Evolutionary conservation across 2,888 invertebrate species (phyloP).

Genomic region (Leptinotarsa rubiginosa): DNA sequence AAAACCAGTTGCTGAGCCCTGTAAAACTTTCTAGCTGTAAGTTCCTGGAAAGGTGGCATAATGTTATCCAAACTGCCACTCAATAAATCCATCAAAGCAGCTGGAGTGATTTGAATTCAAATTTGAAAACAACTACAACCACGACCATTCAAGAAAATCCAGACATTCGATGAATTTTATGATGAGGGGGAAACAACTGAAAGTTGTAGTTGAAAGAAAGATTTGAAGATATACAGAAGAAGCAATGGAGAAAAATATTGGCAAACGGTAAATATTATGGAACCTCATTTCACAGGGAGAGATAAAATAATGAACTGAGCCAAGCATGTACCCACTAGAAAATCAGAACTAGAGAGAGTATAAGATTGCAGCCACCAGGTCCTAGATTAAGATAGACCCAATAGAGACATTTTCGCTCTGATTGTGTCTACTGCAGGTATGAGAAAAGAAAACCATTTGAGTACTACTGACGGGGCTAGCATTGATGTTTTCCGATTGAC

Average conservation of each 20-base stretch:
- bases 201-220: neutral
- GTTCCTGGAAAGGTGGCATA: too few relatives aligned
- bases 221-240: neutral
- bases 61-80: too few relatives aligned
- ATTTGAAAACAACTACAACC: too few relatives aligned
- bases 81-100: too few relatives aligned
- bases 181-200: neutral
- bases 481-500: neutral
- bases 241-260: neutral
- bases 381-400: neutral
- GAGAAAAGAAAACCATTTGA: neutral
- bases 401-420: neutral
- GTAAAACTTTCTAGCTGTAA: too few relatives aligned
- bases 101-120: too few relatives aligned
- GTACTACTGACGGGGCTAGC: neutral
- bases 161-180: too few relatives aligned
- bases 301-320: neutral
- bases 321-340: slow-evolving; percentile 5
- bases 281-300: slow-evolving; percentile 7
- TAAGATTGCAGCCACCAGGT: slow-evolving; percentile 4
- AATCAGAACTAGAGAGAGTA: neutral
- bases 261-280: slow-evolving; percentile 4
- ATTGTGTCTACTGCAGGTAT: slow-evolving; percentile 1
- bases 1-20: too few relatives aligned
- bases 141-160: too few relatives aligned